Evolutionary conservation across 2,797 vertebrate species (phyloP), one percentile per base, ranked within the genome.

Genomic region (Hoplostethus atlanticus): DNA sequence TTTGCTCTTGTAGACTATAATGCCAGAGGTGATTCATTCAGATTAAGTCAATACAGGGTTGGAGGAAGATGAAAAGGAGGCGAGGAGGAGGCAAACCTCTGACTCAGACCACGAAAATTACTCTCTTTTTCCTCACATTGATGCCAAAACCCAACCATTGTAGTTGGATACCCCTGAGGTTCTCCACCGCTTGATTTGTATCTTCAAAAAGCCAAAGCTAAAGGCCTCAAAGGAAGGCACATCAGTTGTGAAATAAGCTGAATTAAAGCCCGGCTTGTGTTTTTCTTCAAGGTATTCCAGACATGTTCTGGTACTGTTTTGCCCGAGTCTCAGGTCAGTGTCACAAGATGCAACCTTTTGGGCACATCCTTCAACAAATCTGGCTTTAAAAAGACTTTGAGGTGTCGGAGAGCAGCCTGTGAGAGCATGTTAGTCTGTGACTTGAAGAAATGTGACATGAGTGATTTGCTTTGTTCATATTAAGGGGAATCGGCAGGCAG

Each of bases 301-400:
- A 34, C 34, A 21, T 21, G 21, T 21, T 21, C 34, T 4, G 6
- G 3, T 3, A 17, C 3, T 1, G 3, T 54, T 61, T 76, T 42
- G 51, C 55, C 30, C 42, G 52, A 56, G 55, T 25, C 56, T 55
- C 55, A n/a, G 42, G 36, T 53, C 8, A 3, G 51, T 42, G 42
- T 65, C 54, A 58, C 6, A 44, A 9, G 46, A 59, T 21, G 25
- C 38, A 58, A 57, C 66, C 56, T 68, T 76, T 56, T 70, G 53
- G 36, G 0, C 60, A 25, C 6, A 0, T 73, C 15, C 47, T 57
- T 50, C 42, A 51, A 61, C 25, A 57, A 61, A 57, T 73, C n/a
- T 64, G 68, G 53, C 57, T 62, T 61, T 77, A 61, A 53, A 81
- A 73, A 58, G 52, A 2, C 34, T 79, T 81, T 55, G 34, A 61